Base-by-base conservation (phyloP, 2,113 vertebrate species). In the Oryzias curvinotus region DNA sequence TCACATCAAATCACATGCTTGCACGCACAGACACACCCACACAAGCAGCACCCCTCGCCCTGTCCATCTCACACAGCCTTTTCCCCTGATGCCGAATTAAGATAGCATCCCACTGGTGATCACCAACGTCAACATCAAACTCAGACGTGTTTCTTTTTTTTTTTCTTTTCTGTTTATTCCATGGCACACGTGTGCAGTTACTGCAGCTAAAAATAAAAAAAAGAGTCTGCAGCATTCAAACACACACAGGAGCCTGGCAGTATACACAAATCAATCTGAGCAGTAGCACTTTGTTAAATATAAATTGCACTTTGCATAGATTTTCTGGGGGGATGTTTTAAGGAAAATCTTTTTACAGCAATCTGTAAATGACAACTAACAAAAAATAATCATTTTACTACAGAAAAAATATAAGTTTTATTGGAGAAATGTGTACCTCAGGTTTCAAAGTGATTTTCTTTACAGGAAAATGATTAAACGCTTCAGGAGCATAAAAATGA, bases 1-100 rank as follows among this genome's bases (percentile, higher is more conserved):
- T 85, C 84, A 78, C 72, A 78, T 70, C 14, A 41, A 81, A 84
- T 86, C 78, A 76, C 78, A 85, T 58, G 77, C 78, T 69, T 73
- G 68, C 65, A n/a, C 7, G 47, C 51, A 68, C 76, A 64, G 68
- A 69, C 49, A 18, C 55, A 65, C 78, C 61, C 62, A 64, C 49
- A 25, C 58, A 13, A 45, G 10, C 50, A 3, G 47, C 14, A 42
- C 46, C 28, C 13, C 45, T 50, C n/a, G 6, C 44, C 66, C 49
- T 17, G 41, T 52, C 72, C 46, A 50, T 71, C 21, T 3, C 75
- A 63, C 65, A 51, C 57, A 72, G 55, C 50, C 56, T 57, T 59
- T 52, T 60, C 55, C 55, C 55, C 56, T 50, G 56, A 82, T 78
- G 80, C 46, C 18, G 73, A 72, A 68, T 71, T 62, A 70, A 83